Conservation (phyloP, 2,888 invertebrate genomes). For the Chrysina gloriosa region DNA sequence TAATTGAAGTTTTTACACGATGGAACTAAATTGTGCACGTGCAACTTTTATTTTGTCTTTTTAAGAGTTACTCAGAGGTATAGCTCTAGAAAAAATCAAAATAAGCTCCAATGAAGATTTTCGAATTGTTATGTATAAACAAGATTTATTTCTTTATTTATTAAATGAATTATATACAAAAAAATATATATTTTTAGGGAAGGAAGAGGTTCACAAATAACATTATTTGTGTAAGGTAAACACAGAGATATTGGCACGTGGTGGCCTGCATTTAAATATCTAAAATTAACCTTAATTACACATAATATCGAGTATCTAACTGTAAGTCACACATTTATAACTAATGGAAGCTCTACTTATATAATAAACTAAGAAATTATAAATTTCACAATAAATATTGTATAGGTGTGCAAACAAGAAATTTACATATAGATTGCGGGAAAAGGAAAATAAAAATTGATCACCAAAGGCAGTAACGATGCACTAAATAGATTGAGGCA, state of each 20-base stretch:
- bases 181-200: constrained; percentile 35
- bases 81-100: no score
- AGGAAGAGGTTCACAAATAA: constrained; percentile 34
- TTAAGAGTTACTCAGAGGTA: no score
- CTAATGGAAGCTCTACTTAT: constrained; percentile 25
- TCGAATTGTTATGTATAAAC: background rate
- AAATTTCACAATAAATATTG: constrained; percentile 27
- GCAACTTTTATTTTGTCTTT: no score
- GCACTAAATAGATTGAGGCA: no score
- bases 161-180: constrained; percentile 39
- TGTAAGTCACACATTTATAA: constrained; percentile 28
- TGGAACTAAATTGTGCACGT: no score
- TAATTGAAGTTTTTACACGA: no score
- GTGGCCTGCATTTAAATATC: constrained; percentile 53
- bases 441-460: background rate
- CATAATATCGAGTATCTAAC: constrained; percentile 24
- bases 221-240: constrained; percentile 40
- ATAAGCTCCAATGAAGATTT: background rate
- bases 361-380: constrained; percentile 13
- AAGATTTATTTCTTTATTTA: constrained; percentile 28
- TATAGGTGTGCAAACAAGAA: background rate
- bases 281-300: constrained; percentile 40
- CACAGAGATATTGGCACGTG: constrained; percentile 56
- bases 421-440: background rate
- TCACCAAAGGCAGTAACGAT: background rate